Base-by-base conservation (phyloP, 1,140 invertebrate genomes). In the Onthophagus taurus region DNA sequence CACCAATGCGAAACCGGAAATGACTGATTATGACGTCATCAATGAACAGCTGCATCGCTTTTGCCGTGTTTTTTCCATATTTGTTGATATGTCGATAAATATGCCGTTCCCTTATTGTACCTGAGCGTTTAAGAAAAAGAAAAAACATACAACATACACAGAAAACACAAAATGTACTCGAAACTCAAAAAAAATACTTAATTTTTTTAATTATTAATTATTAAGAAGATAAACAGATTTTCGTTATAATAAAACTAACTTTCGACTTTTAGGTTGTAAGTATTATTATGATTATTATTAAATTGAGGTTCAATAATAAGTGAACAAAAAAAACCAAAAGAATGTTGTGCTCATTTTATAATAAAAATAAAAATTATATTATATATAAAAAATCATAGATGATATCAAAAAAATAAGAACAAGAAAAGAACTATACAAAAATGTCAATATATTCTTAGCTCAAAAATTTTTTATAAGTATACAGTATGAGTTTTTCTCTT, bases 371-470 rank as follows among this genome's bases (percentile, higher is more conserved):
- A 41, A 26, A 26, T 41, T 12, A 41, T 23, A 17, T 41, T 14
- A 41, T 26, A 29, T 41, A 29, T 16, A 41, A 24, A 29, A 13
- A 21, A 26, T 41, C 18, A 41, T 41, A 2, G 14, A 16, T 12
- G 2, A 23, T 16, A 13, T 59, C 51, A 59, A 50, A 49, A 31
- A 41, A 49, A 53, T 44, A 53, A 47, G 44, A 47, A 30, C 9
- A 21, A 31, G 45, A 49, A 52, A 50, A 45, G 50, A 57, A 47
- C 51, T 57, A 53, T 54, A 58, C 57, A 57, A 50, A 54, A 63
- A 63, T 60, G 60, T 63, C 60, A 63, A 61, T 61, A 61, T 51
- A 54, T 34, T 43, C 54, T 50, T 63, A 61, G 60, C 60, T 63
- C 58, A 61, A 62, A 54, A 41, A 50, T 58, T 56, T 55, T n/a